These are phyloP conservation scores for Latrodectus geometricus DNA, from an alignment of 1,140 invertebrate species.

Conservation along the genomic window DNA sequence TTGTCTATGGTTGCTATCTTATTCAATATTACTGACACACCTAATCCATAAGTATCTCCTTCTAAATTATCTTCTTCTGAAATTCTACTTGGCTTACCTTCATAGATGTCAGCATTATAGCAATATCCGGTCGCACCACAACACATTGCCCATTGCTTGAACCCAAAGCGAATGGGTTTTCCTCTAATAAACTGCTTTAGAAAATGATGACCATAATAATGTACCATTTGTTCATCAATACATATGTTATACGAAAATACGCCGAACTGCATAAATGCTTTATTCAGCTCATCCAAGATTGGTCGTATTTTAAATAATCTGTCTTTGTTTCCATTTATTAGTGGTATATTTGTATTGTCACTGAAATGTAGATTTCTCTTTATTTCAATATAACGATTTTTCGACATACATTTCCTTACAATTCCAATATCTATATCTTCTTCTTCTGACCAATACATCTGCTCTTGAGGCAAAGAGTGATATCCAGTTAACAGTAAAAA, in stretches of 20 bases:
- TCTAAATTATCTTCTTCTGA: slow-evolving; percentile 42
- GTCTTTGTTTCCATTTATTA: slow-evolving; percentile 40
- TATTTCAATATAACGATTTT: slow-evolving; percentile 43
- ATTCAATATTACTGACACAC: no score
- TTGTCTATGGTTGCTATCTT: slow-evolving; percentile 29
- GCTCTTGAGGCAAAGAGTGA: slow-evolving; percentile 38
- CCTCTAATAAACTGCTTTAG: slow-evolving; percentile 38
- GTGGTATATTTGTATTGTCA: slow-evolving; percentile 42
- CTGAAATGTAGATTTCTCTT: slow-evolving; percentile 38
- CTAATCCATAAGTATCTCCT: slow-evolving; percentile 39
- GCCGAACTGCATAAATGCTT: slow-evolving; percentile 41
- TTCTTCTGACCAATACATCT: slow-evolving; percentile 41
- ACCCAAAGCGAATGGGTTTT: slow-evolving; percentile 30
- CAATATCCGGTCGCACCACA: slow-evolving; percentile 38
- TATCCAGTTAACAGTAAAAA: slow-evolving; percentile 18
- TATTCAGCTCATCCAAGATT: slow-evolving; percentile 41
- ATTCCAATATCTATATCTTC: slow-evolving; percentile 36
- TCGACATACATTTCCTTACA: slow-evolving; percentile 39
- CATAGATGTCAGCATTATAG: slow-evolving; percentile 40
- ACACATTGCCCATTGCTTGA: slow-evolving; percentile 41
- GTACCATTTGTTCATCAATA: slow-evolving; percentile 38
- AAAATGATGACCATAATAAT: slow-evolving; percentile 39
- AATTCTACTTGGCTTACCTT: slow-evolving; percentile 41
- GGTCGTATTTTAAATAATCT: slow-evolving; percentile 38
- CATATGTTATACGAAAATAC: slow-evolving; percentile 42